Base-by-base conservation (phyloP, 2,888 invertebrate genomes). In the Meteorus cinctellus region DNA sequence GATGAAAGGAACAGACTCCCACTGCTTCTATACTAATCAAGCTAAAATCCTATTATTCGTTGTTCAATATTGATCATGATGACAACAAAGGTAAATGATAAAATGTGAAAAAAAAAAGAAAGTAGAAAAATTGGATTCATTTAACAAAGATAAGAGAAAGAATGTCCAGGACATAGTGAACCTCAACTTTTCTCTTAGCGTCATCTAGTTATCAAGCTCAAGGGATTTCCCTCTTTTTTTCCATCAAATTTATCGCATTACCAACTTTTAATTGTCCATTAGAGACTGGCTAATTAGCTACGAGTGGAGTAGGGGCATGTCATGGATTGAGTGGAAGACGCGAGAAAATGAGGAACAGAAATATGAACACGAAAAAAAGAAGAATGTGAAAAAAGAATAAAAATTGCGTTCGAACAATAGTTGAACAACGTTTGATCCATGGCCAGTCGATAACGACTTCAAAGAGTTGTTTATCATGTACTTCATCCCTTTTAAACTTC, bases 261-360 rank as follows among this genome's bases (percentile, higher is more conserved):
- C 77, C 76, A 84, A 85, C 80, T 85, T 85, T 82, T 82, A 81
- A 84, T 85, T 82, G 85, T 81, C 81, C 81, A 82, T 85, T 82
- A 83, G 80, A 78, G 75, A 71, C 74, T 72, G 78, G 79, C 79
- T 81, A 83, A 82, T 84, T 81, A 81, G 78, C 75, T 77, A 48
- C 74, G 45, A 75, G 76, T 8, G 55, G 19, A 19, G 55, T 8
- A 8, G 55, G 55, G 75, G 45, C 63, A 71, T 36, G 60, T 34
- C 66, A 63, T 51, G 51, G 70, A 66, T 68, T 12, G 62, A 67
- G 68, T 65, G n/a, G 24, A 19, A 19, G 66, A 45, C 5, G 55
- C 41, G 68, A 70, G n/a, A 55, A 31, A 65, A 70, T 31, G 62
- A 34, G 55, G 31, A 73, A 29, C 55, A 59, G 19, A 4, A 71